These are phyloP conservation scores for Aricia artaxerxes DNA, from an alignment of 2,888 invertebrate species.

Conservation along the genomic window DNA sequence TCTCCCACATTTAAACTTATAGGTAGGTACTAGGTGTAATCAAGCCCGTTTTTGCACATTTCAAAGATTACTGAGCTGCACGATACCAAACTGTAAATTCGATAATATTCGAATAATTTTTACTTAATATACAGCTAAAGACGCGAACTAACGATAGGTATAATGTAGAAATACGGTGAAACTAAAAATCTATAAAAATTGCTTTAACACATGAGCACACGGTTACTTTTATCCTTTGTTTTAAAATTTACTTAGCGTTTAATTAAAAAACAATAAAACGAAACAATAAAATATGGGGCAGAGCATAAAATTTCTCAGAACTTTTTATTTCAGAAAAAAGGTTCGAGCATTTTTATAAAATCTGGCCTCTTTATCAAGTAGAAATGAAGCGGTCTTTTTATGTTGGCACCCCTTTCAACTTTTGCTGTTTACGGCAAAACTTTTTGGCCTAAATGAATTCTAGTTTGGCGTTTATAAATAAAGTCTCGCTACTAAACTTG, in stretches of 20 bases:
- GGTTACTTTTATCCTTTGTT: neutral
- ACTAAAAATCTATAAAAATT: no score
- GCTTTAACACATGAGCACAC: no score
- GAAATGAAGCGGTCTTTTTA: slow-evolving; percentile 67
- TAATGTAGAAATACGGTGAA: no score
- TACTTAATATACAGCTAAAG: no score
- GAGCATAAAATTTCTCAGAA: slow-evolving; percentile 13
- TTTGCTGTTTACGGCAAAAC: slow-evolving; percentile 45
- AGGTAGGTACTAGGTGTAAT: no score
- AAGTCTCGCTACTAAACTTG: slow-evolving; percentile 37
- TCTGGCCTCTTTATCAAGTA: slow-evolving; percentile 54
- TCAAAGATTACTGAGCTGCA: no score
- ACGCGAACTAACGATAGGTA: no score
- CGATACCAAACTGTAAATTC: no score
- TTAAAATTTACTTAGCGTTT: neutral
- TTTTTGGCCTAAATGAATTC: slow-evolving; percentile 47
- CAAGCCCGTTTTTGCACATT: no score
- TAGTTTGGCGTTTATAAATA: slow-evolving; percentile 45
- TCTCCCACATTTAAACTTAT: no score
- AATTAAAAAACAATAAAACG: neutral
- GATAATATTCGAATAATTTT: no score
- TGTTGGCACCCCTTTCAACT: slow-evolving; percentile 56
- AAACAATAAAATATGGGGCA: slow-evolving; percentile 15
- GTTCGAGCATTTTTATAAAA: slow-evolving; percentile 27
- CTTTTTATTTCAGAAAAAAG: slow-evolving; percentile 13